phyloP scores from a whole-genome alignment of 2,113 vertebrate genomes.

The Gasterosteus aculeatus region DNA sequence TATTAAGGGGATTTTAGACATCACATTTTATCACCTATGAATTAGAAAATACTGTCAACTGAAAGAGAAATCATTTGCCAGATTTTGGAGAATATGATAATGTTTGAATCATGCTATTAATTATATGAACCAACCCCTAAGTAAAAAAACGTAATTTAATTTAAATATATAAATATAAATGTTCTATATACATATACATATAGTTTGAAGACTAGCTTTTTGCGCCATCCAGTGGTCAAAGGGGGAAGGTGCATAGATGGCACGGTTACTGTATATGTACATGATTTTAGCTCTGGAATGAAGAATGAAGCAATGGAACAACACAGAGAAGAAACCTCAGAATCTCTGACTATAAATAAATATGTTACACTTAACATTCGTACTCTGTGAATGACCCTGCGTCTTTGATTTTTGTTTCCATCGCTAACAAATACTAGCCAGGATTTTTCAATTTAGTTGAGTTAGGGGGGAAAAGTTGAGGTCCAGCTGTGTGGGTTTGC shows the following conservation, averaged over 20 bases:
- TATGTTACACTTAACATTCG: not conserved
- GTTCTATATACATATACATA: too few relatives aligned
- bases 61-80: too few relatives aligned
- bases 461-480: not conserved
- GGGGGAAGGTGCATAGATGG: not conserved
- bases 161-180: too few relatives aligned
- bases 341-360: not conserved
- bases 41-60: too few relatives aligned
- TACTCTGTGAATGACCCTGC: not conserved
- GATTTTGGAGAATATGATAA: too few relatives aligned
- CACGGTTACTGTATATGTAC: not conserved
- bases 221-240: constrained; percentile 41
- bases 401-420: not conserved
- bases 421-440: not conserved
- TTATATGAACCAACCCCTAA: too few relatives aligned
- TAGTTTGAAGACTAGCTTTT: constrained; percentile 3
- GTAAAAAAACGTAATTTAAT: too few relatives aligned
- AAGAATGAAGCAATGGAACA: not conserved
- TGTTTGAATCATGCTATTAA: too few relatives aligned
- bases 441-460: not conserved
- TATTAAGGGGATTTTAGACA: too few relatives aligned
- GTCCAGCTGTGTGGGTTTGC: not conserved
- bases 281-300: not conserved
- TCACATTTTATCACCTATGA: too few relatives aligned
- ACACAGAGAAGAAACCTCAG: too few relatives aligned